These are phyloP conservation scores for Diarsia brunnea DNA, from an alignment of 2,888 invertebrate genomes.

Conservation along the genomic window DNA sequence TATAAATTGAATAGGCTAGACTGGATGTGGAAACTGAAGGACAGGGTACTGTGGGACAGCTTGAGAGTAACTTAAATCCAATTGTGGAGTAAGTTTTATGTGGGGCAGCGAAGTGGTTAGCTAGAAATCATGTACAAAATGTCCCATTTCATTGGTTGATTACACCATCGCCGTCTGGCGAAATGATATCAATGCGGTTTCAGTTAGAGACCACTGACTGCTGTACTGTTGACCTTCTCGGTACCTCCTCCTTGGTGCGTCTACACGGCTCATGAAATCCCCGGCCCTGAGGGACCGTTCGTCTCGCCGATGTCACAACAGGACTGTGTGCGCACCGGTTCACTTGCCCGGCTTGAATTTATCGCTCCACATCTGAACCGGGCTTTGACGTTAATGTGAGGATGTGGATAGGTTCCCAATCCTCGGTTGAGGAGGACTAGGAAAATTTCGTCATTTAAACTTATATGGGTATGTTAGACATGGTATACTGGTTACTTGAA, in stretches of 20 bases:
- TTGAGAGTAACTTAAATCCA: not conserved
- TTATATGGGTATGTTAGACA: not conserved
- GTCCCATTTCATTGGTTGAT: not conserved
- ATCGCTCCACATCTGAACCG: constrained; percentile 51
- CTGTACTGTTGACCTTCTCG: constrained; percentile 29
- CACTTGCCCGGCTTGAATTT: constrained; percentile 63
- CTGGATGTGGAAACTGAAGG: not conserved
- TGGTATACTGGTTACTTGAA: not conserved
- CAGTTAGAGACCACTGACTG: not conserved
- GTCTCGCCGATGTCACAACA: constrained; percentile 76
- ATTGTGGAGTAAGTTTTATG: not conserved
- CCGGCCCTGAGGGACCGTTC: constrained; percentile 57
- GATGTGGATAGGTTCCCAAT: constrained; percentile 18
- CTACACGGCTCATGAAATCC: constrained; percentile 71
- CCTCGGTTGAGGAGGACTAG: not conserved
- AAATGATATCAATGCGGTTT: not conserved
- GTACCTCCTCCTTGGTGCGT: not conserved
- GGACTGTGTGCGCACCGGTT: constrained; percentile 63
- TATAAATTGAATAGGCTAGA: not conserved
- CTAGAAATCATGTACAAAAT: not conserved
- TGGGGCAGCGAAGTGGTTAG: not conserved
- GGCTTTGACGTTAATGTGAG: constrained; percentile 36
- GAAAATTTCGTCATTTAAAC: no score
- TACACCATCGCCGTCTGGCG: not conserved
- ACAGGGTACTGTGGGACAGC: not conserved